Evolutionary conservation across 2,797 vertebrate genomes (phyloP), one percentile per base, ranked within the genome.

Genomic region (Schizopygopsis pylzovi): DNA sequence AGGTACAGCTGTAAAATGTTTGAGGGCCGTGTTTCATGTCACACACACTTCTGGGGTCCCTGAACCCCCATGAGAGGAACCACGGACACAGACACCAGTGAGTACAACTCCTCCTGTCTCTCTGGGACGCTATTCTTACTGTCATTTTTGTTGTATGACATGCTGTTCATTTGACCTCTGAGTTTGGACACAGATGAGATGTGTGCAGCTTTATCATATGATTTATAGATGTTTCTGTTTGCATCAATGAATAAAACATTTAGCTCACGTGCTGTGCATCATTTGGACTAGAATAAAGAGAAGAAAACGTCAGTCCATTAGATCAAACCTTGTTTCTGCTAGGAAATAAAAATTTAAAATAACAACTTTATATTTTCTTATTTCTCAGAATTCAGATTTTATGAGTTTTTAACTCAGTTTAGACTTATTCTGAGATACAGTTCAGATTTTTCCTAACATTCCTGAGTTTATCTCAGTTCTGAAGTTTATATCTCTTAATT

Each of bases 21-120:
- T 84, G 28, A 78, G 49, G 49, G 70, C 65, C 15, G 10, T 0
- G 13, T 82, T 71, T 76, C 47, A 89, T 85, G 73, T 54, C 68
- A 52, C 76, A 81, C 79, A 59, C 67, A 77, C 45, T 43, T 13
- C 13, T 22, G 85, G 85, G 75, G 84, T 85, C 78, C 71, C 81
- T 79, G 70, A 22, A 77, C 65, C 80, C 83, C 84, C 22, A 22
- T 81, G 39, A 83, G 43, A 85, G 52, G 59, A 87, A 87, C 89
- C 76, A 90, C 89, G 85, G 89, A 90, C 39, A 41, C 77, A 52
- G 20, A 81, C 79, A 49, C 83, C 18, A 81, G 89, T 90, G 67
- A 90, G 85, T 82, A 20, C 47, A 68, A 77, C 45, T 56, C 25
- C 5, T 28, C 6, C 63, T 10, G 63, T 65, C 63, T 65, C 63